These are phyloP conservation scores for Umimayanthus chanpuru DNA, from an alignment of 92 coral and sea anemone genomes.

Conservation along the genomic window DNA sequence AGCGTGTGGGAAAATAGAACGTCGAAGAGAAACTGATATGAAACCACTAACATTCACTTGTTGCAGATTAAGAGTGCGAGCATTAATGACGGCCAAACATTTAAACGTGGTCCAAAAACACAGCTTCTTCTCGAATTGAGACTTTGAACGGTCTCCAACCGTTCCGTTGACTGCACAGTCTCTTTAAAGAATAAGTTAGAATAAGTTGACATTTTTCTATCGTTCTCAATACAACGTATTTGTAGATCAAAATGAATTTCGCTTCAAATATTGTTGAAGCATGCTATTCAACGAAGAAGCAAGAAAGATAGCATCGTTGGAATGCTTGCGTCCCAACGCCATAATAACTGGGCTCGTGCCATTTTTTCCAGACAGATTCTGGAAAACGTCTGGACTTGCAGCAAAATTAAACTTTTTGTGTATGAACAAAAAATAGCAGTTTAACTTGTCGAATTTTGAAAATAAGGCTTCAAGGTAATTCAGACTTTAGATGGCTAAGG, in stretches of 20 bases:
- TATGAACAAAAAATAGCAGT: no score
- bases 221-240: neutral
- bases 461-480: no score
- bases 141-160: neutral
- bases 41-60: neutral
- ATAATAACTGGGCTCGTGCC: neutral
- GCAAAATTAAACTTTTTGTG: no score
- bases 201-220: no score
- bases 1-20: constrained; percentile 36
- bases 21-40: constrained; percentile 11
- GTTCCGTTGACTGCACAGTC: neutral
- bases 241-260: neutral
- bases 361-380: no score
- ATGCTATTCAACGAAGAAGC: no score
- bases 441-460: no score
- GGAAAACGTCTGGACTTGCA: no score
- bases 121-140: neutral
- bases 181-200: neutral
- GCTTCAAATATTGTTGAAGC: no score
- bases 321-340: neutral
- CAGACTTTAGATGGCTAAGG: no score
- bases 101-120: neutral
- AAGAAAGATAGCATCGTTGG: neutral
- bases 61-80: neutral
- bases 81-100: neutral